Base-by-base conservation (phyloP, 2,888 invertebrate species). In the Tetanocera ferruginea region DNA sequence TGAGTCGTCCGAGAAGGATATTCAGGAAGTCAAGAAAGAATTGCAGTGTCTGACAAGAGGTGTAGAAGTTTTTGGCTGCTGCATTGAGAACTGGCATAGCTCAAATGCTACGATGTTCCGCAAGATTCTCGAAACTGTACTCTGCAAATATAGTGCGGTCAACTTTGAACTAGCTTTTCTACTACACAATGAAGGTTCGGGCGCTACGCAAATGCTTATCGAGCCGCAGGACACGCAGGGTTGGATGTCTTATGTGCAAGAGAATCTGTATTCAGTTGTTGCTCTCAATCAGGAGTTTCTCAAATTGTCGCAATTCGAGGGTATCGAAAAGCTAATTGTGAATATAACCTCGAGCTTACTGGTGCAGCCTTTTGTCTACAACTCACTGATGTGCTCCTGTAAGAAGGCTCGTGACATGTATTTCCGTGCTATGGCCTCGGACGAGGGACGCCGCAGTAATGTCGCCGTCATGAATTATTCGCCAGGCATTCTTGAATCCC, bases 1-100 rank as follows among this genome's bases (percentile, higher is more conserved):
- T 51, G 97, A 97, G n/a, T 92, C 95, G 81, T 94, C 94, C 78
- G 89, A 90, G 74, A 85, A 91, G 9, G 93, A 93, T 72, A 90
- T 97, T 67, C 91, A 92, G n/a, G 91, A 91, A 80, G 94, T 95
- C 2, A 93, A 93, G 80, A 89, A 90, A 19, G 85, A 88, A 70
- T 90, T 92, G 51, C 79, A 81, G 55, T 43, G 66, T 9, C 91
- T 79, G 90, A 92, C 82, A 82, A 85, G 90, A 52, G 89, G 91
- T 78, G 89, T 94, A 19, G 89, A 91, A 82, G 91, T 93, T 51
- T 17, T 83, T 80, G 71, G 82, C 81, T 76, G 79, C 82, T 81
- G 83, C 80, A 70, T 82, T 77, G 83, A 76, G 66, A 79, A 83
- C 11, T 81, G 87, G 83, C 78, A 79, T 17, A 79, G 80, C 2